Base-by-base conservation (phyloP, 2,888 invertebrate species). In the Andricus quercusramuli region DNA sequence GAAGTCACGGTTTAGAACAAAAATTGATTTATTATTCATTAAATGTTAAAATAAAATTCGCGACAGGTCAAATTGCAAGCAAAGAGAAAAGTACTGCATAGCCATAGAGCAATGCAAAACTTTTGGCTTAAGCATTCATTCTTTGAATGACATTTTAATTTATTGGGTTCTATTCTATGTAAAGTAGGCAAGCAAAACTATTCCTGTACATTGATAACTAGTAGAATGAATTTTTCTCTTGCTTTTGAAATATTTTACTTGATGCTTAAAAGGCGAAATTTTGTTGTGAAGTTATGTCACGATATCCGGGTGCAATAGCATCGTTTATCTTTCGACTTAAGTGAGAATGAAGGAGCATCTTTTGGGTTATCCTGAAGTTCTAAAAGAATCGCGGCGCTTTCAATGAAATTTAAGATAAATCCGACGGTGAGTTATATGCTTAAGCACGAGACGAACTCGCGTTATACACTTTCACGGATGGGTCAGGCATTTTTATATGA, bases 391-490 rank as follows among this genome's bases (percentile, higher is more conserved):
- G 64, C 78, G 47, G 32, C 44, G 77, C 64, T 67, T 62, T 56
- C 74, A 74, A 64, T 64, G 68, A 56, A 59, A 77, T 70, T 37
- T 68, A 67, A 79, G 78, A 81, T 81, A 80, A 82, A 80, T 76
- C 59, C 79, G 78, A 80, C 79, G 66, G 70, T 80, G 74, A 78
- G 68, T 80, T 78, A 65, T 76, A 77, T 59, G 64, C 56, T 66
- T 66, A 44, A 41, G 25, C 32, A 66, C 77, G 51, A 78, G 22
- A 22, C 78, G 59, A 80, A 74, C 78, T 68, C 68, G 78, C 76
- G 74, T 83, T 80, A 83, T 84, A 79, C 77, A 83, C 83, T 84
- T 84, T 84, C 83, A 84, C 82, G 79, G 80, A 83, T 83, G 83
- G 82, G 82, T 83, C 83, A 81, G 80, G 22, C 51, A 79, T 82